These are phyloP conservation scores for Laothoe populi DNA, from an alignment of 2,888 invertebrate genomes.

Conservation along the genomic window DNA sequence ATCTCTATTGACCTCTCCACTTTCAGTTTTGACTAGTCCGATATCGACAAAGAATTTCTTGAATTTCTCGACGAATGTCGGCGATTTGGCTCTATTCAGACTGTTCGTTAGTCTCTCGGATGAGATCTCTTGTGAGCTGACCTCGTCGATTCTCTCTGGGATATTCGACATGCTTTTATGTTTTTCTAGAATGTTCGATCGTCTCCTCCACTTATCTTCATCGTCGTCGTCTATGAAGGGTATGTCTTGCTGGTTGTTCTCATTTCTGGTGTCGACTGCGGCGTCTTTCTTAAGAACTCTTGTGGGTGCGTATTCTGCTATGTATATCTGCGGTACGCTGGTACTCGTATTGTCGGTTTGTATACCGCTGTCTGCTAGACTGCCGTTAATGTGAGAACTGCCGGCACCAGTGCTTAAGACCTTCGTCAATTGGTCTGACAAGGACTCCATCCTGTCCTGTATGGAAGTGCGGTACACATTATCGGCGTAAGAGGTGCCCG, in stretches of 20 bases:
- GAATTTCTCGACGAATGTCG: constrained; percentile 78
- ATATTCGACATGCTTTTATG: constrained; percentile 79
- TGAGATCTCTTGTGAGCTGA: constrained; percentile 60
- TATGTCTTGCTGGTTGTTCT: constrained; percentile 77
- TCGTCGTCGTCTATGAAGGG: constrained; percentile 79
- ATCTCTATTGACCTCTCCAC: constrained; percentile 39
- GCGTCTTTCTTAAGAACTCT: constrained; percentile 71
- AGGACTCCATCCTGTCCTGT: constrained; percentile 69
- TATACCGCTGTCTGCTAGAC: constrained; percentile 77
- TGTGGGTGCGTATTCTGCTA: constrained; percentile 52
- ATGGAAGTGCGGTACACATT: constrained; percentile 65
- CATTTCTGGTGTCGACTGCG: constrained; percentile 76
- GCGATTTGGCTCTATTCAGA: constrained; percentile 73
- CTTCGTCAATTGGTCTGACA: constrained; percentile 77
- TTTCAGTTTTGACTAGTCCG: constrained; percentile 68
- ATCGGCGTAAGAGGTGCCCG: constrained; percentile 68
- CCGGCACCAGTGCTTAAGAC: constrained; percentile 75
- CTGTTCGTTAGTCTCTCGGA: constrained; percentile 69
- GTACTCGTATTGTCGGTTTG: constrained; percentile 80
- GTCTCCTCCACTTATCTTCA: constrained; percentile 61
- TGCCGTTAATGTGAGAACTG: constrained; percentile 77
- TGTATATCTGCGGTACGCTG: constrained; percentile 75
- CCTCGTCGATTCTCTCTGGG: constrained; percentile 72
- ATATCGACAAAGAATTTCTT: constrained; percentile 78
- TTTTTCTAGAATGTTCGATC: constrained; percentile 65